Conservation (phyloP, 2,113 vertebrate species). For the Poicephalus gulielmi region DNA sequence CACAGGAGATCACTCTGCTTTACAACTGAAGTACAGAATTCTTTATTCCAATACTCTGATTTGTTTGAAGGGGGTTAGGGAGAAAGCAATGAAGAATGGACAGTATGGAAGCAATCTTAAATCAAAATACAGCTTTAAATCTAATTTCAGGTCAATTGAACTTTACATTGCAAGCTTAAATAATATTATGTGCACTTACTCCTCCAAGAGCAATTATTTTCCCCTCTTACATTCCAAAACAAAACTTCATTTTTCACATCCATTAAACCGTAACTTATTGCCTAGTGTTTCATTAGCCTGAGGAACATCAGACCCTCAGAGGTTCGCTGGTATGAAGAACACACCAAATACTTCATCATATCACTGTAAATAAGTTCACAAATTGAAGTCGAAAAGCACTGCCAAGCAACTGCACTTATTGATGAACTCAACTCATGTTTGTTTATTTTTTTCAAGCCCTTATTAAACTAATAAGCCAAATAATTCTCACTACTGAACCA, state of each 20-base stretch:
- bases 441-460: background rate
- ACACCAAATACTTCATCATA: background rate
- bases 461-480: background rate
- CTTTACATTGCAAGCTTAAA: background rate
- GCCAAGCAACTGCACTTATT: background rate
- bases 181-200: background rate
- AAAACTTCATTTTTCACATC: background rate
- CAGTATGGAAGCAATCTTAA: background rate
- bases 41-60: background rate
- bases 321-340: background rate
- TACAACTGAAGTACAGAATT: background rate
- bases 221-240: background rate
- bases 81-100: background rate
- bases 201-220: background rate
- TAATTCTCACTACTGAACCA: background rate
- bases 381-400: background rate
- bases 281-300: background rate
- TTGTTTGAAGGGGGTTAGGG: background rate
- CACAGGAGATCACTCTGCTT: background rate
- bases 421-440: background rate
- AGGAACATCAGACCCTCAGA: background rate
- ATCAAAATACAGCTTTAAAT: constrained; percentile 16
- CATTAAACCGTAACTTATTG: background rate
- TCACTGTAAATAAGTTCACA: background rate
- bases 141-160: background rate